Evolutionary conservation across 2,888 invertebrate species (phyloP), one percentile per base, ranked within the genome.

Genomic region (Drosophila barbarae): DNA sequence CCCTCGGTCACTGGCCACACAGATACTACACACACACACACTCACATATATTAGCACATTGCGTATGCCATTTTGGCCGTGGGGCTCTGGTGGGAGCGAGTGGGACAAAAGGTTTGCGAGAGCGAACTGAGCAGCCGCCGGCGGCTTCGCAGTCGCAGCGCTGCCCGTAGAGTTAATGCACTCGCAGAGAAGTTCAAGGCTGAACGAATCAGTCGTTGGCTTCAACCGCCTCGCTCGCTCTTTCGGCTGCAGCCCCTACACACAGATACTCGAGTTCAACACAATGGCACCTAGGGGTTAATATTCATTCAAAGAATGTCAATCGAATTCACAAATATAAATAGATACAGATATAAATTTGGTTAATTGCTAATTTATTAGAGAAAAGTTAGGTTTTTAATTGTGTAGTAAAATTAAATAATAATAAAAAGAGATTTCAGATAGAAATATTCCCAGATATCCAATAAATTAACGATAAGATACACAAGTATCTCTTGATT

Each of bases 171-270:
- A 87, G 88, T 88, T 87, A 88, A 88, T 88, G 88, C 87, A 88
- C 88, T 87, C 88, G 77, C 77, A 76, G 82, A 88, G 88, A 88
- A 88, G 88, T 88, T 88, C 88, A 88, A 88, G 88, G 88, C 88
- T 88, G 87, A 86, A 82, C 86, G 87, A 87, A 86, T 87, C 86
- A 85, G 87, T 87, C 85, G 86, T 63, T 70, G 58, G 65, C 68
- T 83, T 75, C 65, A 60, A 26, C 26, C 63, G 69, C 42, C 59
- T 73, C 70, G 58, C 66, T 69, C 70, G 69, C 52, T 72, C 69
- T 67, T 67, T 66, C 73, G 66, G 68, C 73, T 76, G 78, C 66
- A 60, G 69, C 54, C 63, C 65, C 53, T 65, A 52, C 44, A 52
- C 41, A 52, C 30, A 34, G 5, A 56, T 41, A 34, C 32, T 28